Evolutionary conservation across 2,797 vertebrate species (phyloP), one percentile per base, ranked within the genome.

Genomic region (Merluccius polli): DNA sequence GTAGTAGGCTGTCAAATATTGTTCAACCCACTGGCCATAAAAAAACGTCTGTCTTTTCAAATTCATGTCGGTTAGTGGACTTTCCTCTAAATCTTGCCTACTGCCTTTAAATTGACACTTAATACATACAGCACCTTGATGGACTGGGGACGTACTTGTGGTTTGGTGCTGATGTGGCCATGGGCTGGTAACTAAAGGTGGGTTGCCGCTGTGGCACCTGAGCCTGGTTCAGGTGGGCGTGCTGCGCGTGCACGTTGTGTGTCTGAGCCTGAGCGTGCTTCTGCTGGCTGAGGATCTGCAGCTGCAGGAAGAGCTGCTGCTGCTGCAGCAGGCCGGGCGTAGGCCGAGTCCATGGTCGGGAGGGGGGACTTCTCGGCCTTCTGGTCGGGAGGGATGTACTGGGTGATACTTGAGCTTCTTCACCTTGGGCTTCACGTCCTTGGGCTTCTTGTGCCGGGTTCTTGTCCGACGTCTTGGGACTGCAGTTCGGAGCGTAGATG

Each of bases 361-460:
- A n/a, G n/a, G 33, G 97, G 97, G 2, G 97, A 98, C 87, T 96
- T 97, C 89, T 93, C 90, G 93, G 94, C 90, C 83, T 98, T 99
- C 93, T 99, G 98, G 90, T 99, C 98, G 0, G 98, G 98, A 15
- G 98, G 98, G 78, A 99, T 96, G 87, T 99, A 99, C 82, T 99
- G 98, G 98, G 89, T 99, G 98, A 88, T 99, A 99, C 87, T 99
- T 99, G 1, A 99, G 81, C 92, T 98, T 99, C 83, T 97, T 99
- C 74, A 99, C 96, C 82, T 96, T 98, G 35, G 93, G 89, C 76
- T 99, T 98, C 86, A 96, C 95, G 86, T 99, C 98, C 90, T 98
- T 99, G 90, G 94, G 91, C 87, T 99, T 99, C 92, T 99, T 99
- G 87, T 96, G 78, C 98, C 97, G 95, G 96, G 78, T 95, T 96